These are phyloP conservation scores for Pediacus dermestoides DNA, from an alignment of 2,888 invertebrate species.

Conservation along the genomic window DNA sequence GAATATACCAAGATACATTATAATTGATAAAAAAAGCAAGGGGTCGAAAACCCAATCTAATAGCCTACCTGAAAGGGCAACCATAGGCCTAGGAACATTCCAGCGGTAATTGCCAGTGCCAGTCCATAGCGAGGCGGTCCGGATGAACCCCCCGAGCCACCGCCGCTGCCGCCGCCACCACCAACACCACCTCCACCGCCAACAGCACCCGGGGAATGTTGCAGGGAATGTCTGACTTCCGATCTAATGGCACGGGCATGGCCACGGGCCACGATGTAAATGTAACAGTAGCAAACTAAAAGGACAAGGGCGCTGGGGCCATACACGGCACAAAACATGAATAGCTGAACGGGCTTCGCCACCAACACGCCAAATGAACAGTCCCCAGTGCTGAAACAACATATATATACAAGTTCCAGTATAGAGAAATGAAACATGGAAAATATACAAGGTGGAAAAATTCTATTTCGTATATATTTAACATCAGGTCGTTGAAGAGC, in stretches of 20 bases:
- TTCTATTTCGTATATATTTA: too few relatives aligned
- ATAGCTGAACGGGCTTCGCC: conserved; percentile 54
- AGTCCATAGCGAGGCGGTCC: conserved; percentile 52
- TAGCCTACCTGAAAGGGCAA: conserved; percentile 59
- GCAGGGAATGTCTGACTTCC: conserved; percentile 57
- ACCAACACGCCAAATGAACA: conserved; percentile 54
- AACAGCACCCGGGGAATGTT: conserved; percentile 43
- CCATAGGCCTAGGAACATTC: conserved; percentile 60
- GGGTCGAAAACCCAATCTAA: too few relatives aligned
- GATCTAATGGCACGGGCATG: conserved; percentile 60
- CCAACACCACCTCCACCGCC: too few relatives aligned
- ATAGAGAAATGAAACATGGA: too few relatives aligned
- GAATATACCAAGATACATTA: too few relatives aligned
- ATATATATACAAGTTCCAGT: conserved; percentile 1
- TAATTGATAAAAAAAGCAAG: too few relatives aligned
- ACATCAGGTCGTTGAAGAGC: too few relatives aligned
- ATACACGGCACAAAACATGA: conserved; percentile 59
- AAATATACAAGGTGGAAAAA: too few relatives aligned
- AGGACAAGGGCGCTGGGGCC: conserved; percentile 58
- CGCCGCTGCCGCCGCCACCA: too few relatives aligned
- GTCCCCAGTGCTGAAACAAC: conserved; percentile 42
- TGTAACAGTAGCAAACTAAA: conserved; percentile 60
- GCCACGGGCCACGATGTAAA: conserved; percentile 60
- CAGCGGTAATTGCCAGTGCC: conserved; percentile 61
- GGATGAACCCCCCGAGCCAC: conserved; percentile 17